These are phyloP conservation scores for Pemphredon lugubris DNA, from an alignment of 2,888 invertebrate species.

Conservation along the genomic window DNA sequence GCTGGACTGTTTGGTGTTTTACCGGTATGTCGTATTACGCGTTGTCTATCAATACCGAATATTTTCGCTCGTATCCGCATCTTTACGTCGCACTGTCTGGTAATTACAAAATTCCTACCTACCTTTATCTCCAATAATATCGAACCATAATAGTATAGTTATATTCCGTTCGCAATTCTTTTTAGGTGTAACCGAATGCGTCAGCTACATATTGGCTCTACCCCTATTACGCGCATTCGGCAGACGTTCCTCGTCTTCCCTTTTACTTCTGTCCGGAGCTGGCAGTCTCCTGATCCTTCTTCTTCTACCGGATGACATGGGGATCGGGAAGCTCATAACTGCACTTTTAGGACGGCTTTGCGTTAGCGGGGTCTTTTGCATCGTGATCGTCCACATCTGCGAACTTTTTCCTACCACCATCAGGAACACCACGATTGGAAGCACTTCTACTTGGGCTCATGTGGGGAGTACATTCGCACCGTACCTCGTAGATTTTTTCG, in stretches of 20 bases:
- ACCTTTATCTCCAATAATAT: too few species aligned
- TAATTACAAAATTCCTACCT: neutral
- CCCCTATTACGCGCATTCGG: constrained; percentile 80
- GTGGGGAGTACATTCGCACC: constrained; percentile 83
- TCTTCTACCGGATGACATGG: constrained; percentile 17
- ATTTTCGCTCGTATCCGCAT: constrained; percentile 4
- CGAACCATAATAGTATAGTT: too few species aligned
- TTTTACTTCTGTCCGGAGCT: constrained; percentile 28
- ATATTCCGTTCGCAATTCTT: too few species aligned
- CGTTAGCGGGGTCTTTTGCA: constrained; percentile 83
- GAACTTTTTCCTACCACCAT: constrained; percentile 83
- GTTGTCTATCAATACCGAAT: constrained; percentile 78
- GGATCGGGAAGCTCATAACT: constrained; percentile 68
- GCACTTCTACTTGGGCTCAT: constrained; percentile 82
- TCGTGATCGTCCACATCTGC: constrained; percentile 83
- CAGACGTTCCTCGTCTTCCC: constrained; percentile 78
- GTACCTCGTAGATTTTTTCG: constrained; percentile 64
- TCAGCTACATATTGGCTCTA: constrained; percentile 81
- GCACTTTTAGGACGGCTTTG: constrained; percentile 82
- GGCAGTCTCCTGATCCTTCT: constrained; percentile 22
- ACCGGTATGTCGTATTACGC: constrained; percentile 70
- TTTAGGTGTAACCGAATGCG: constrained; percentile 43
- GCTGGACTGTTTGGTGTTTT: constrained; percentile 70
- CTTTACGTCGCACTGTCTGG: constrained; percentile 21
- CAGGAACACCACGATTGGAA: constrained; percentile 83